These are phyloP conservation scores for Octopus bimaculoides DNA, from an alignment of 1,140 invertebrate species.

Conservation along the genomic window DNA sequence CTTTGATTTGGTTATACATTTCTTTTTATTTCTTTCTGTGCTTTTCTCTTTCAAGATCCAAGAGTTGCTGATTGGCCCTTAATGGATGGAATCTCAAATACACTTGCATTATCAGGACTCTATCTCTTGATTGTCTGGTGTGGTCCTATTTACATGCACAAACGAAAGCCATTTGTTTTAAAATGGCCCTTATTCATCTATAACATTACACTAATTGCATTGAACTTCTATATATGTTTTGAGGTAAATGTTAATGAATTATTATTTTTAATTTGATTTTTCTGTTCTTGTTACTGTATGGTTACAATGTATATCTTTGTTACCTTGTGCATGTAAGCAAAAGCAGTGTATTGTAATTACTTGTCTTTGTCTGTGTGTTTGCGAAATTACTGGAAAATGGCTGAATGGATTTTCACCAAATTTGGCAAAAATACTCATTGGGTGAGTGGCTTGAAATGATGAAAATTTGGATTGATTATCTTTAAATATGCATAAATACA, in stretches of 20 bases:
- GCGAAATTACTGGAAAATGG: too few relatives aligned
- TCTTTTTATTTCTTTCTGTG: constrained; percentile 11
- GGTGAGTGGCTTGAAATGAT: too few relatives aligned
- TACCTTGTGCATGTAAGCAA: too few relatives aligned
- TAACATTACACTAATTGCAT: constrained; percentile 77
- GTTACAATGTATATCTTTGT: too few relatives aligned
- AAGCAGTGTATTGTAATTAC: too few relatives aligned
- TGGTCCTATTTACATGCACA: constrained; percentile 80
- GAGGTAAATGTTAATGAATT: constrained; percentile 60
- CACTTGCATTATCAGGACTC: constrained; percentile 73
- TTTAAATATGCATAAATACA: too few relatives aligned
- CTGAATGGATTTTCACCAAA: too few relatives aligned
- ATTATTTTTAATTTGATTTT: too few relatives aligned
- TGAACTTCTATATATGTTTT: constrained; percentile 83
- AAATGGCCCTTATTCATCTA: constrained; percentile 78
- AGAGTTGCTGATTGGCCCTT: constrained; percentile 86
- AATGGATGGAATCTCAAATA: constrained; percentile 88
- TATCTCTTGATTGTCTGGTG: constrained; percentile 76
- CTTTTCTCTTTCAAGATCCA: constrained; percentile 39
- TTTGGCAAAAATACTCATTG: too few relatives aligned
- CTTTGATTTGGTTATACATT: not conserved
- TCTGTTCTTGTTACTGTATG: too few relatives aligned
- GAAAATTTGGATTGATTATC: too few relatives aligned
- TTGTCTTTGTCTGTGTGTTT: too few relatives aligned
- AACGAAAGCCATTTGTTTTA: constrained; percentile 75